phyloP scores from a whole-genome alignment of 2,113 vertebrate species.

The Bos indicus region DNA sequence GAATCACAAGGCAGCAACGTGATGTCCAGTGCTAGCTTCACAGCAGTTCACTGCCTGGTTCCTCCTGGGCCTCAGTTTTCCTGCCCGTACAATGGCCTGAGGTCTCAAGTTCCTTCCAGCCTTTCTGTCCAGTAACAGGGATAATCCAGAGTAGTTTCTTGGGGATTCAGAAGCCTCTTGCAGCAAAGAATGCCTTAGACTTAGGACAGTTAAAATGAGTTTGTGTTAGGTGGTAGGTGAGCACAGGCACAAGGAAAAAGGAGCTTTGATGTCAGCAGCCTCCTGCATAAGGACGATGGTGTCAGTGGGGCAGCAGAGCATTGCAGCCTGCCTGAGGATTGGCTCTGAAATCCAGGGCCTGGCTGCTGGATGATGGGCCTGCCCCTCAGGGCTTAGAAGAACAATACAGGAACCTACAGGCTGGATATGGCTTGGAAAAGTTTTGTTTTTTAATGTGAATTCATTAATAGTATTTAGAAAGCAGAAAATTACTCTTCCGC shows the following conservation, averaged over 20 bases:
- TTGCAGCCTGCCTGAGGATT: background rate
- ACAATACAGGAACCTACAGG: background rate
- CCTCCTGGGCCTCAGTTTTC: background rate
- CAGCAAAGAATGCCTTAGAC: background rate
- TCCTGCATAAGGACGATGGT: background rate
- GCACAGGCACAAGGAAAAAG: background rate
- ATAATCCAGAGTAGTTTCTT: background rate
- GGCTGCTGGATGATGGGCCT: background rate
- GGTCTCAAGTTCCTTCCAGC: background rate
- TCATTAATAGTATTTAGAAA: background rate
- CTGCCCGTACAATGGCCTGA: background rate
- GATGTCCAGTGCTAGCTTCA: background rate
- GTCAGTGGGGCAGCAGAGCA: background rate
- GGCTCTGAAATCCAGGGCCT: background rate
- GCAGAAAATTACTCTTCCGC: background rate
- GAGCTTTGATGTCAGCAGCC: background rate
- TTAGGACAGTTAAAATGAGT: background rate
- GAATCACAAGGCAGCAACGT: background rate
- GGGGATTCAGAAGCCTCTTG: background rate
- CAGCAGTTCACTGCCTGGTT: background rate
- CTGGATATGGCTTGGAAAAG: background rate
- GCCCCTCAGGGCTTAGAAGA: background rate
- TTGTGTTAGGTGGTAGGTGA: background rate
- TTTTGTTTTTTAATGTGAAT: background rate
- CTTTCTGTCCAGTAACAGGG: background rate